Conservation (phyloP, 2,113 vertebrate genomes). For the Poecile atricapillus region DNA sequence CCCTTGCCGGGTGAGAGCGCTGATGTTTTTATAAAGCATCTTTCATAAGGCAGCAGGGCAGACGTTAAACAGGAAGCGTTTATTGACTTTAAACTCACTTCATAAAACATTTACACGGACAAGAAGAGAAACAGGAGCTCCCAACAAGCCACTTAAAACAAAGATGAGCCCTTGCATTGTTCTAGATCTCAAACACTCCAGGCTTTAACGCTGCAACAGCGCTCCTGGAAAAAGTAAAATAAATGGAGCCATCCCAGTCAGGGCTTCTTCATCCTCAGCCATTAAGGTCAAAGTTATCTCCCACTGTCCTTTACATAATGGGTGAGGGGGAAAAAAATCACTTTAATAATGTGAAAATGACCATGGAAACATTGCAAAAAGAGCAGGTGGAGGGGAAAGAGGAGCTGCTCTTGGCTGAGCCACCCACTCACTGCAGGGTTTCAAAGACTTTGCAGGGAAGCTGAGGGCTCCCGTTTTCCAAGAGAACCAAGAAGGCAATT, state of each 20-base stretch:
- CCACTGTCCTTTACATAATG: neutral
- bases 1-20: neutral
- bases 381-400: neutral
- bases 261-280: neutral
- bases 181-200: neutral
- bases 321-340: too few relatives aligned
- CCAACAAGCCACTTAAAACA: neutral
- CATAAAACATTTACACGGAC: slow-evolving; percentile 20
- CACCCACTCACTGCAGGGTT: neutral
- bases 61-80: slow-evolving; percentile 31
- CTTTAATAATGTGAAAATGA: neutral
- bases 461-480: accelerated
- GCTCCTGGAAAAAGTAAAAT: neutral
- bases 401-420: neutral
- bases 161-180: neutral
- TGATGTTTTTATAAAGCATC: slow-evolving; percentile 21
- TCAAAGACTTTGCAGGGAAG: neutral
- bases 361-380: accelerated
- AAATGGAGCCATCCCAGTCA: accelerated
- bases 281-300: accelerated
- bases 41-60: neutral
- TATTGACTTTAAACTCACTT: slow-evolving; percentile 52
- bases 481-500: accelerated
- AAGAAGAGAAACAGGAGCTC: neutral
- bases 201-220: neutral